These are phyloP conservation scores for Apodemus agrarius DNA, from an alignment of 2,797 vertebrate genomes.

Conservation along the genomic window DNA sequence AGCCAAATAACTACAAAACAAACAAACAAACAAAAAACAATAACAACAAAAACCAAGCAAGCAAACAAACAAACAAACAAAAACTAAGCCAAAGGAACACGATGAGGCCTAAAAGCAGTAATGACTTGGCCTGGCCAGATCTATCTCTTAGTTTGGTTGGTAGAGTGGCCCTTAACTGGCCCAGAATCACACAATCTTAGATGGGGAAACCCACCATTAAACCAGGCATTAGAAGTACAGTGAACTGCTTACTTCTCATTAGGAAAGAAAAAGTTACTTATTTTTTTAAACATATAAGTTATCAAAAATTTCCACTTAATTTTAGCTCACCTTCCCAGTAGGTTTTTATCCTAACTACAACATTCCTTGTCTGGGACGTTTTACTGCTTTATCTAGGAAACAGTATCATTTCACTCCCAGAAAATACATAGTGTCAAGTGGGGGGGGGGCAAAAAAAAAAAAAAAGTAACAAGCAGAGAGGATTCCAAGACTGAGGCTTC, in stretches of 20 bases:
- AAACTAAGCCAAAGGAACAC: not conserved
- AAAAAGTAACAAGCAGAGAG: conserved; percentile 16
- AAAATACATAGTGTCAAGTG: not conserved
- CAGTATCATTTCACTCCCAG: not conserved
- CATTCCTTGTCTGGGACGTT: not conserved
- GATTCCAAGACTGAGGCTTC: not conserved
- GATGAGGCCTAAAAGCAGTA: not conserved
- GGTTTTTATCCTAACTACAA: not conserved
- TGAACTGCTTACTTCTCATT: not conserved
- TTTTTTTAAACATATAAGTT: not conserved
- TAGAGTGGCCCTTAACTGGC: not conserved
- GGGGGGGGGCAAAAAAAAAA: too few species aligned
- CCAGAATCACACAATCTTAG: not conserved
- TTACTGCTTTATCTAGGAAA: not conserved
- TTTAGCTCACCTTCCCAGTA: not conserved
- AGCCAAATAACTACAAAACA: not conserved
- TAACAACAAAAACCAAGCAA: not conserved
- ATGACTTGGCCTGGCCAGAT: not conserved
- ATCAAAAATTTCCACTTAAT: not conserved
- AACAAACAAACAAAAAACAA: not conserved
- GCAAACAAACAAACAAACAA: not conserved
- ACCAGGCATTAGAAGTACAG: not conserved
- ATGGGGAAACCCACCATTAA: not conserved
- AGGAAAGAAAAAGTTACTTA: not conserved
- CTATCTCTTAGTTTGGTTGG: too few species aligned